Base-by-base conservation (phyloP, 2,888 invertebrate species). In the Argyra leucocephala region DNA sequence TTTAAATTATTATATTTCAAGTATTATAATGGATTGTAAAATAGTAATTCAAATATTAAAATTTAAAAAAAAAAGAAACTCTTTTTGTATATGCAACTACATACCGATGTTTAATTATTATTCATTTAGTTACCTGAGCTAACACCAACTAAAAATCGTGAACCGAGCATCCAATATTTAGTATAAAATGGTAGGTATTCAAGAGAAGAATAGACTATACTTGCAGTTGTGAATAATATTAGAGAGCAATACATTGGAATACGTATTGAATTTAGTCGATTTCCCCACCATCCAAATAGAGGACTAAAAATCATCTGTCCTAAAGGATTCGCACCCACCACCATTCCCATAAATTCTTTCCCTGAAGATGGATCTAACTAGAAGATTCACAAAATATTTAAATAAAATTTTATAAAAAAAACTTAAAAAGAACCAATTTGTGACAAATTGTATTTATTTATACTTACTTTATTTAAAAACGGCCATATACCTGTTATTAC, bases 401-500 rank as follows among this genome's bases (percentile, higher is more conserved):
- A 61, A 22, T n/a, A n/a, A n/a, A n/a, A n/a, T n/a, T n/a, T n/a
- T n/a, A n/a, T n/a, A n/a, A n/a, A n/a, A n/a, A n/a, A 22, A 67
- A 58, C 5, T 64, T 64, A 37, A 64, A n/a, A n/a, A n/a, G n/a
- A n/a, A n/a, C n/a, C n/a, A n/a, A n/a, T n/a, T n/a, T n/a, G n/a
- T 62, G 26, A 66, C n/a, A 64, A 61, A 37, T 65, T 59, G 18
- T 57, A 60, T 61, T n/a, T n/a, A 23, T 65, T 61, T 1, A 22
- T 58, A 58, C 22, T 48, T 81, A 92, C 93, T 85, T 90, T 90
- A 75, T 88, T 87, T 66, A 93, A 84, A 77, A 90, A 93, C 2
- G 93, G 93, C 91, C 91, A 93, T 62, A 93, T 89, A 65, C 92
- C 92, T 0, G 93, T 92, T 61, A 93, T 82, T 70, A 91, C 88